These are phyloP conservation scores for Spodoptera litura DNA, from an alignment of 1,140 invertebrate species.

Conservation along the genomic window DNA sequence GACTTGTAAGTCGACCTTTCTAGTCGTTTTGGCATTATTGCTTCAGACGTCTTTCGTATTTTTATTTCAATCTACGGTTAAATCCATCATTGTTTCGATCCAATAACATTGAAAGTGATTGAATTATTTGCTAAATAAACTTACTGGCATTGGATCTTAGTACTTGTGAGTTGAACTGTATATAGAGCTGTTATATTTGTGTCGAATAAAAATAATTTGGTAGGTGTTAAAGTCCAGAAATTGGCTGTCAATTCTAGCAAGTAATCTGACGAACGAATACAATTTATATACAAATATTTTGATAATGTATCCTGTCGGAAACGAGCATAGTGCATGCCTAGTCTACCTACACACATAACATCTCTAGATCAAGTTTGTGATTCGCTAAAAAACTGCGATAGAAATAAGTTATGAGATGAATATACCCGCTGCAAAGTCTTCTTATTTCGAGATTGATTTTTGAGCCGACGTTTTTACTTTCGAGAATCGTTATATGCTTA, in stretches of 20 bases:
- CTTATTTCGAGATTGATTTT: too few relatives aligned
- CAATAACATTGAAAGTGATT: not conserved
- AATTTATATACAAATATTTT: constrained; percentile 25
- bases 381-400: not conserved
- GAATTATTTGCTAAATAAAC: not conserved
- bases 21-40: not conserved
- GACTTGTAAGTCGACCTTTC: not conserved
- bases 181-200: not conserved
- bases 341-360: not conserved
- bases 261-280: constrained; percentile 12
- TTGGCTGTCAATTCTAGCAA: not conserved
- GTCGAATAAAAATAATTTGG: not conserved
- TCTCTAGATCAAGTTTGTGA: not conserved
- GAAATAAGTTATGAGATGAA: too few relatives aligned
- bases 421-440: too few relatives aligned
- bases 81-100: constrained; percentile 4
- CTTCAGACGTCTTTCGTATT: not conserved
- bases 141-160: not conserved
- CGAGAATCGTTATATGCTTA: too few relatives aligned
- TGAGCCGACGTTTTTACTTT: too few relatives aligned
- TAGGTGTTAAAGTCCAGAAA: not conserved
- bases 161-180: not conserved
- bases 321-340: not conserved
- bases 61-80: not conserved
- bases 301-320: not conserved